Percentiles rank a stretch among this genome's conserved stretches.
Conservation (phyloP, 2,797 vertebrate genomes). For the Gymnoscopelus microlampas region DNA sequence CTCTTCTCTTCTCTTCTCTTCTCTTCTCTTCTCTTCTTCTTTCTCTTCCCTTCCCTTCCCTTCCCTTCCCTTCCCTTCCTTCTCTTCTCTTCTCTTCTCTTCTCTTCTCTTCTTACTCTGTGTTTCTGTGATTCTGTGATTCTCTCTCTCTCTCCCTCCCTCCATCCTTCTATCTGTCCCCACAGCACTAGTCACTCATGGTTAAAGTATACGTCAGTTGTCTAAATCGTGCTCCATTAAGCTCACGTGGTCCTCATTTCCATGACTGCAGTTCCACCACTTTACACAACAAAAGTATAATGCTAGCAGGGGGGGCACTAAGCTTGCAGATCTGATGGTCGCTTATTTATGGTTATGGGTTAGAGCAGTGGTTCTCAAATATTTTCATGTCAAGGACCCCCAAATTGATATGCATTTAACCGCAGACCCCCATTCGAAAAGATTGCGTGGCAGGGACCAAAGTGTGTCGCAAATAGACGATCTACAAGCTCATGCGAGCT, state of each 20-base stretch:
- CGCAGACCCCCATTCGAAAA: too few species aligned
- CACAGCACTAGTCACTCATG: slow-evolving; percentile 46
- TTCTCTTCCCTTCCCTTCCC: not conserved
- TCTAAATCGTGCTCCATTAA: slow-evolving; percentile 12
- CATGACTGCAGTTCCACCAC: slow-evolving; percentile 14
- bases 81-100: not conserved
- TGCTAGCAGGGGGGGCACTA: slow-evolving; percentile 4
- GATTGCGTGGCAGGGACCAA: too few species aligned
- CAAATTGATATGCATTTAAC: too few species aligned
- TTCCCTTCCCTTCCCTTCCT: slow-evolving; percentile 6
- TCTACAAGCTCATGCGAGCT: too few species aligned
- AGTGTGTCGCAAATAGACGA: too few species aligned
- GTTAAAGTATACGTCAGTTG: slow-evolving; percentile 40
- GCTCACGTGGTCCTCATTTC: slow-evolving; percentile 24
- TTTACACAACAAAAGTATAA: slow-evolving; percentile 11
- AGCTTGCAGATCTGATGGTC: not conserved
- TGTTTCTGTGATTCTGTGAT: slow-evolving; percentile 15
- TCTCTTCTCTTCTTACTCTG: slow-evolving; percentile 4
- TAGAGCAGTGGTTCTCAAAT: too few species aligned
- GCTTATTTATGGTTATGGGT: not conserved
- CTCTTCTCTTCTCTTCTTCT: slow-evolving; percentile 6
- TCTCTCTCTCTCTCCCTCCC: slow-evolving; percentile 4
- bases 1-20: slow-evolving; percentile 10
- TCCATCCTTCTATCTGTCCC: slow-evolving; percentile 7
- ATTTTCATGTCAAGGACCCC: too few species aligned